Percentiles rank a stretch among this genome's conserved stretches.
Conservation (phyloP, 1,140 invertebrate species). For the Agrypnia vestita region DNA sequence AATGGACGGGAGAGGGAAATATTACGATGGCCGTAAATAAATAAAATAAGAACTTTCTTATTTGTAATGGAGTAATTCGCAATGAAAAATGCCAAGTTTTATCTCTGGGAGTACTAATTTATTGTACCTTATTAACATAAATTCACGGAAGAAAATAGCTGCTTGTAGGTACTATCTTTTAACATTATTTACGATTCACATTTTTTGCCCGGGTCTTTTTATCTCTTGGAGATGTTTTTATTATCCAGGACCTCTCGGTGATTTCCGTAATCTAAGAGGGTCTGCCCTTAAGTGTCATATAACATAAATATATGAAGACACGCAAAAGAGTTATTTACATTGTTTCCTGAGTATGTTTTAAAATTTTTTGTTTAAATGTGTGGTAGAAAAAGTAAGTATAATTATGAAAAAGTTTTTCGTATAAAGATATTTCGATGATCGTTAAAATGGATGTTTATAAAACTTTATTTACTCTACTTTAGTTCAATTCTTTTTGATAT, state of each 20-base stretch:
- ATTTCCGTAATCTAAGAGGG: conserved; percentile 9
- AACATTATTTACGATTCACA: conserved; percentile 21
- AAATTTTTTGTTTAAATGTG: too few relatives aligned
- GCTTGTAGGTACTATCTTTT: conserved; percentile 1
- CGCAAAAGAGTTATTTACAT: too few relatives aligned
- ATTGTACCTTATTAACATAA: conserved; percentile 26
- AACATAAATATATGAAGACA: too few relatives aligned
- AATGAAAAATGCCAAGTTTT: conserved; percentile 27
- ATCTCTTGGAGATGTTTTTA: conserved; percentile 9
- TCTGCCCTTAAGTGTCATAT: too few relatives aligned
- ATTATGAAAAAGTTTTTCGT: too few relatives aligned
- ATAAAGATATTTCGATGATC: too few relatives aligned
- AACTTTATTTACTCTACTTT: too few relatives aligned
- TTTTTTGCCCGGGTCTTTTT: background rate
- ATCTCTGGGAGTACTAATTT: conserved; percentile 22
- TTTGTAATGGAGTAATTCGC: conserved; percentile 29
- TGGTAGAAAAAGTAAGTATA: too few relatives aligned
- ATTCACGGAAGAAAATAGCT: conserved; percentile 1
- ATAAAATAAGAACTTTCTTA: conserved; percentile 29
- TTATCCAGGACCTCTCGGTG: background rate
- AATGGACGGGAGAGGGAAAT: conserved; percentile 17
- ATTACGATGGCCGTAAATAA: conserved; percentile 35
- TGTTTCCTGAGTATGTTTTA: too few relatives aligned
- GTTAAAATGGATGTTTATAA: too few relatives aligned
- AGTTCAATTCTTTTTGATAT: too few relatives aligned